Evolutionary conservation across 2,113 vertebrate genomes (phyloP).

Genomic region (Reinhardtius hippoglossoides): DNA sequence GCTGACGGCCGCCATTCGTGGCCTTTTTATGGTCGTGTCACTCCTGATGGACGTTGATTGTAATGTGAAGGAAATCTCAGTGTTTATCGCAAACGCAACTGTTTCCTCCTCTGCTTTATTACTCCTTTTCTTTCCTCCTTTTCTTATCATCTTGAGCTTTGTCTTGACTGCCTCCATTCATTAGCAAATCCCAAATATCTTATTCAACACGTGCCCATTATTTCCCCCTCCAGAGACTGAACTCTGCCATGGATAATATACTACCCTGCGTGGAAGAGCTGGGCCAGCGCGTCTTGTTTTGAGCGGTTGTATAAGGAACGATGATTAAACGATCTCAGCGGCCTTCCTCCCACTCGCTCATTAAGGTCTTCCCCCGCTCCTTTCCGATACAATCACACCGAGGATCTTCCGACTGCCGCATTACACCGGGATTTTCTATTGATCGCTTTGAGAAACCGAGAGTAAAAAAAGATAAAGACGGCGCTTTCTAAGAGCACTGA

Average conservation of each 20-base stretch:
- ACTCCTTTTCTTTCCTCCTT: background rate
- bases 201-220: constrained; percentile 39
- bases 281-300: constrained; percentile 57
- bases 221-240: constrained; percentile 53
- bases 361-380: constrained; percentile 39
- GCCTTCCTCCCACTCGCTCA: constrained; percentile 55
- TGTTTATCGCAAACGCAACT: constrained; percentile 21
- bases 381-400: constrained; percentile 36
- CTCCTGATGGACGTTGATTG: constrained; percentile 27
- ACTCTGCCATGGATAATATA: constrained; percentile 67
- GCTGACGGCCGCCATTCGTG: constrained; percentile 15
- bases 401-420: constrained; percentile 36
- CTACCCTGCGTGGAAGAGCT: constrained; percentile 56
- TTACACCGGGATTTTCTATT: constrained; percentile 33
- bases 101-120: constrained; percentile 8
- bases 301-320: constrained; percentile 60
- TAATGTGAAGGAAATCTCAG: background rate
- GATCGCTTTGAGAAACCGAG: constrained; percentile 30
- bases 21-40: background rate
- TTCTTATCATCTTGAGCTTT: constrained; percentile 11
- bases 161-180: constrained; percentile 51
- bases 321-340: constrained; percentile 71
- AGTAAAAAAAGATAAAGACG: constrained; percentile 12
- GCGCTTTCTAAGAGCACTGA: background rate
- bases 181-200: constrained; percentile 67